Conservation (phyloP, 1,140 invertebrate genomes). For the Hyposmocoma kahamanoa region DNA sequence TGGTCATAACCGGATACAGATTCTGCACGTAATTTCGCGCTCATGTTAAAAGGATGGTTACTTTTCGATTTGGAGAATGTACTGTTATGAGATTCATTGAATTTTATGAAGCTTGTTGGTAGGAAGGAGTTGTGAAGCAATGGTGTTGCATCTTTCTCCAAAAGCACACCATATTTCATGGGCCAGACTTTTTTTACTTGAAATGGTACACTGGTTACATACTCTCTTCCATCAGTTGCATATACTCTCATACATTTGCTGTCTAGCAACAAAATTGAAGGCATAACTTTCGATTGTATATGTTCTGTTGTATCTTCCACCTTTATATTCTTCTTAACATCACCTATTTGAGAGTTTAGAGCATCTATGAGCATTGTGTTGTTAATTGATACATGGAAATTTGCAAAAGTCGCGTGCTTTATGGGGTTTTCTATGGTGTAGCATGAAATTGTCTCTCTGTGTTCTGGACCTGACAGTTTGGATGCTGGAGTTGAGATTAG, state of each 20-base stretch:
- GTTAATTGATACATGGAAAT: conserved; percentile 77
- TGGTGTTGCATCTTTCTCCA: conserved; percentile 80
- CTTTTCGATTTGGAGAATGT: conserved; percentile 44
- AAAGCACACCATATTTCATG: conserved; percentile 84
- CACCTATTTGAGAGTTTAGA: conserved; percentile 61
- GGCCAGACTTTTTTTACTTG: conserved; percentile 85
- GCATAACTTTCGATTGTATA: conserved; percentile 51
- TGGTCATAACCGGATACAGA: conserved; percentile 52
- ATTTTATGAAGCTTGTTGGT: conserved; percentile 41
- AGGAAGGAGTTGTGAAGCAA: conserved; percentile 46
- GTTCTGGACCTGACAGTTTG: conserved; percentile 58
- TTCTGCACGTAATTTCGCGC: conserved; percentile 47
- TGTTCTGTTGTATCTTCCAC: conserved; percentile 65
- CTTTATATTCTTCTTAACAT: conserved; percentile 62
- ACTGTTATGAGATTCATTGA: conserved; percentile 54
- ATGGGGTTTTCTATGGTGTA: conserved; percentile 89
- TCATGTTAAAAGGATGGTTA: conserved; percentile 46
- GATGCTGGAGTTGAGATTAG: conserved; percentile 61
- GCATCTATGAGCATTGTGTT: conserved; percentile 72
- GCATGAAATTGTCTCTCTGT: conserved; percentile 76
- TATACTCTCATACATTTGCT: conserved; percentile 85
- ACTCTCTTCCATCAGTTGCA: conserved; percentile 87
- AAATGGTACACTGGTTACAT: conserved; percentile 87
- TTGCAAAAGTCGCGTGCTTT: conserved; percentile 87
- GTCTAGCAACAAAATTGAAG: conserved; percentile 84